Conservation (phyloP, 2,888 invertebrate species). For the Caenorhabditis sp. region DNA sequence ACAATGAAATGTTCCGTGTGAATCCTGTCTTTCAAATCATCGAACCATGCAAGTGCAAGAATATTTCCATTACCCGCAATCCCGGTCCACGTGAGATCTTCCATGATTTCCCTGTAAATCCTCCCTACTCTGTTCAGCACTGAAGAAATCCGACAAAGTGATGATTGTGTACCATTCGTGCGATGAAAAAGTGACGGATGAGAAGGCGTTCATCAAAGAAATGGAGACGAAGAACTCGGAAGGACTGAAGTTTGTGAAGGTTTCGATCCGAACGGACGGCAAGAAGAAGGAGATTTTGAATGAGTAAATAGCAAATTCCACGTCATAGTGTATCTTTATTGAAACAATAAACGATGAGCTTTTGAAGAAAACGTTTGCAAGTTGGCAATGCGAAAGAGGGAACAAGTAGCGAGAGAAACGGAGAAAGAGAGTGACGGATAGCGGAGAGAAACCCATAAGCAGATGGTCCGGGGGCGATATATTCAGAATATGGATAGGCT, state of each 20-base stretch:
- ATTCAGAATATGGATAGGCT: slow-evolving; percentile 4
- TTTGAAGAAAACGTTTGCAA: slow-evolving; percentile 24
- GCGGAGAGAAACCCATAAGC: slow-evolving; percentile 51
- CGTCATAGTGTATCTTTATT: slow-evolving; percentile 10
- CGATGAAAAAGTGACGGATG: slow-evolving; percentile 17
- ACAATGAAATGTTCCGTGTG: slow-evolving; percentile 14
- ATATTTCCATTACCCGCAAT: slow-evolving; percentile 1
- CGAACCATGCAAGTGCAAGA: slow-evolving; percentile 17
- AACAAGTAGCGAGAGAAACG: slow-evolving; percentile 22
- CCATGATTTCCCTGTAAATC: background rate
- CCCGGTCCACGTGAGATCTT: slow-evolving; percentile 5
- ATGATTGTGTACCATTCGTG: slow-evolving; percentile 8
- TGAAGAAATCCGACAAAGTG: slow-evolving; percentile 10
- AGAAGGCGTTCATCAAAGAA: slow-evolving; percentile 14
- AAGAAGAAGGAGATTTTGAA: background rate
- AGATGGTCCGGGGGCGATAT: slow-evolving; percentile 48
- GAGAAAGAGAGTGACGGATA: background rate
- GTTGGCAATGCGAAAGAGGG: slow-evolving; percentile 26
- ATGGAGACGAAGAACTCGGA: background rate
- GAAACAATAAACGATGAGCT: slow-evolving; percentile 16
- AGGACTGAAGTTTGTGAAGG: slow-evolving; percentile 5
- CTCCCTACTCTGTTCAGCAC: background rate
- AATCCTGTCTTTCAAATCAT: slow-evolving; percentile 25
- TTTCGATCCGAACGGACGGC: background rate
- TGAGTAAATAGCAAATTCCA: background rate